Percentiles rank a stretch among this genome's conserved stretches.
Evolutionary conservation across 2,113 vertebrate genomes (phyloP).

Genomic region (Barbus barbus): DNA sequence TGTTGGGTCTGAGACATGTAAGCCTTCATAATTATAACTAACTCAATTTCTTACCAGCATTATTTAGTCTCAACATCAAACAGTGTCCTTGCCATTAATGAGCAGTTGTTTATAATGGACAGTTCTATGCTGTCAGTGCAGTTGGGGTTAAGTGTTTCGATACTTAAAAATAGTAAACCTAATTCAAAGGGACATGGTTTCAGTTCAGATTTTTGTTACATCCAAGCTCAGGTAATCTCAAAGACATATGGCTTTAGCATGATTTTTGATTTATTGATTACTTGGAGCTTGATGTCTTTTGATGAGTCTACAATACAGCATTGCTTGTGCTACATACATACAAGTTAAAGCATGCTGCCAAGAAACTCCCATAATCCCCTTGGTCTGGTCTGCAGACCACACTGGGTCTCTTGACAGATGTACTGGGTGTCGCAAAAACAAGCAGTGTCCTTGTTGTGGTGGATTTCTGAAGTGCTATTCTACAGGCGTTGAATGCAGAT

Average conservation of each 20-base stretch:
- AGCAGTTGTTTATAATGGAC: neutral
- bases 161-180: neutral
- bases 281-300: neutral
- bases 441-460: too few species aligned
- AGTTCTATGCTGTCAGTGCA: neutral
- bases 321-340: neutral
- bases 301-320: neutral
- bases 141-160: neutral
- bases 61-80: neutral
- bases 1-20: neutral
- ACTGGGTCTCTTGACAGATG: conserved; percentile 31
- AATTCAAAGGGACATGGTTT: neutral
- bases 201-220: neutral
- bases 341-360: conserved; percentile 33
- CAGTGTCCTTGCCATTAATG: too few species aligned
- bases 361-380: conserved; percentile 35
- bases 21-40: neutral
- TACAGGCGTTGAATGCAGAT: too few species aligned
- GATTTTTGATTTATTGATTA: neutral
- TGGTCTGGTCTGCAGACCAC: conserved; percentile 33
- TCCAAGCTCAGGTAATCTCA: neutral
- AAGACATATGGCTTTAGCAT: neutral
- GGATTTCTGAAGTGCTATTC: too few species aligned
- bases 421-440: too few species aligned
- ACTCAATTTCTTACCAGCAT: neutral